phyloP scores from a whole-genome alignment of 2,888 invertebrate genomes.

The Odontocerum albicorne region DNA sequence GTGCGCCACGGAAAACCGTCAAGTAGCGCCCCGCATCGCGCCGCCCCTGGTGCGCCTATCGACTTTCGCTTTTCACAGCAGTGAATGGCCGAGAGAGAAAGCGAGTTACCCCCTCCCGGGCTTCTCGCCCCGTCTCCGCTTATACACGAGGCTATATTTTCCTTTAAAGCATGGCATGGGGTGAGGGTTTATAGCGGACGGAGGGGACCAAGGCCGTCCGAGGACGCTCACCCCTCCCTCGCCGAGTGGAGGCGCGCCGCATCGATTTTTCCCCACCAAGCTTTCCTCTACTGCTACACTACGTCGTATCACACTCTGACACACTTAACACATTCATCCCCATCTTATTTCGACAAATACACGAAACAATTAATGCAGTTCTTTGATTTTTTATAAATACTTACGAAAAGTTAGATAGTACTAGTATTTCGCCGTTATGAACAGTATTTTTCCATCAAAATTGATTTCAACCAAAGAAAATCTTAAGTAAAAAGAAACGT shows the following conservation, averaged over 20 bases:
- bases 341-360: too few species aligned
- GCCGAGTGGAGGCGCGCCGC: conserved; percentile 6
- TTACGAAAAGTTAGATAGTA: too few species aligned
- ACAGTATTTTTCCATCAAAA: too few species aligned
- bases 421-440: too few species aligned
- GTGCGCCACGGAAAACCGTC: too few species aligned
- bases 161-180: neutral
- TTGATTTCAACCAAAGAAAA: too few species aligned
- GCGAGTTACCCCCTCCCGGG: conserved; percentile 44
- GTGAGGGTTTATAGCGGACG: neutral
- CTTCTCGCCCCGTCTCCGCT: conserved; percentile 16
- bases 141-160: neutral
- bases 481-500: too few species aligned
- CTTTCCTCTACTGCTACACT: too few species aligned
- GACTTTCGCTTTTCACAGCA: conserved; percentile 44
- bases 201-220: conserved; percentile 20
- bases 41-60: conserved; percentile 38
- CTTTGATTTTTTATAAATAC: too few species aligned
- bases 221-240: conserved; percentile 8
- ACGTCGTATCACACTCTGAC: too few species aligned
- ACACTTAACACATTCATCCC: too few species aligned
- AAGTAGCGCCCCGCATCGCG: conserved; percentile 1
- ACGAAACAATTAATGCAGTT: too few species aligned
- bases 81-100: conserved; percentile 52
- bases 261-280: conserved; percentile 23